phyloP scores from a whole-genome alignment of 2,888 invertebrate genomes.

The Lutraria lutraria region DNA sequence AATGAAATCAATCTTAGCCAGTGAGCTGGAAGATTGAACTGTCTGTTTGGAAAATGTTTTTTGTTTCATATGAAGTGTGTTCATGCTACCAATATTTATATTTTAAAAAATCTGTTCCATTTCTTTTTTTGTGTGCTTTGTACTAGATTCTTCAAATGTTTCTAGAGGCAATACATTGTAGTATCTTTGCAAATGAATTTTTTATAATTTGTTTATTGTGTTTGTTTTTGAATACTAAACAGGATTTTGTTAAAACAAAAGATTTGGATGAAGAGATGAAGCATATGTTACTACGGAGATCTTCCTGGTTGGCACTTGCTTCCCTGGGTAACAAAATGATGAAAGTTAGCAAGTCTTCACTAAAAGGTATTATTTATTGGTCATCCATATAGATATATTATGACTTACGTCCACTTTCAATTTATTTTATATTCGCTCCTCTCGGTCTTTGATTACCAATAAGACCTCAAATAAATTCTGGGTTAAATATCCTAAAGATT shows the following conservation, averaged over 20 bases:
- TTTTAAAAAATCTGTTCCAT: too few relatives aligned
- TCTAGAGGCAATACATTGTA: neutral
- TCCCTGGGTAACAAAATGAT: constrained; percentile 68
- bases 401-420: too few relatives aligned
- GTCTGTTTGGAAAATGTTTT: neutral
- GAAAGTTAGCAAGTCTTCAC: constrained; percentile 12
- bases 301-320: constrained; percentile 72
- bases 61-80: neutral
- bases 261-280: constrained; percentile 16
- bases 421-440: too few relatives aligned
- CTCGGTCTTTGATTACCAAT: too few relatives aligned
- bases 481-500: too few relatives aligned
- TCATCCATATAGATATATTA: too few relatives aligned
- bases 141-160: neutral
- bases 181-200: neutral
- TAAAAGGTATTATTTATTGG: constrained; percentile 43
- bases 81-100: neutral
- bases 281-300: constrained; percentile 42
- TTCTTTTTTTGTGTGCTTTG: neutral
- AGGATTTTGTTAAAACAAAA: constrained; percentile 32
- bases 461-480: too few relatives aligned
- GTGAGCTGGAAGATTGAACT: too few relatives aligned
- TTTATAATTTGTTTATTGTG: neutral
- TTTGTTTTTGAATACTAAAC: neutral
- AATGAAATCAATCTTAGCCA: too few relatives aligned